These are phyloP conservation scores for Patella pellucida DNA, from an alignment of 2,888 invertebrate genomes.

Conservation along the genomic window DNA sequence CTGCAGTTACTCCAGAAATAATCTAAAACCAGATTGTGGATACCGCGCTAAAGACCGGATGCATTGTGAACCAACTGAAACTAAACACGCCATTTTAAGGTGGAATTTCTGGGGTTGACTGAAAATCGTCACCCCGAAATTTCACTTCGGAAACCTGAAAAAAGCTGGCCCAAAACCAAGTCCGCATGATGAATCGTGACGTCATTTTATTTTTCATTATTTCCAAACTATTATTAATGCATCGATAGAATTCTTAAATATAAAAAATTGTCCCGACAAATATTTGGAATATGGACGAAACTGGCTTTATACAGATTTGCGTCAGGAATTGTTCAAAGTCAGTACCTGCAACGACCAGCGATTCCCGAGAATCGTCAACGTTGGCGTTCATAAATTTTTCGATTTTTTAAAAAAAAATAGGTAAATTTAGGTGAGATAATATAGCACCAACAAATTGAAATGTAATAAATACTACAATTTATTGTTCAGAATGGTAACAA, in stretches of 20 bases:
- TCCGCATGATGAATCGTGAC: neutral
- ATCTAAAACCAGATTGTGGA: neutral
- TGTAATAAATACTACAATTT: too few relatives aligned
- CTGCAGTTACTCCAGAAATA: neutral
- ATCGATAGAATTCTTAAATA: neutral
- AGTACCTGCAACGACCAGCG: slow-evolving; percentile 28
- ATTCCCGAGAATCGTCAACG: too few relatives aligned
- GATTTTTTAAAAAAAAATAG: too few relatives aligned
- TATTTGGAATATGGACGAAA: slow-evolving; percentile 38
- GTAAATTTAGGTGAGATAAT: too few relatives aligned
- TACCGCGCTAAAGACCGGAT: neutral
- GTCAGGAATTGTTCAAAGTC: slow-evolving; percentile 25
- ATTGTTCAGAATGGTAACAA: too few relatives aligned
- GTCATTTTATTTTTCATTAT: neutral
- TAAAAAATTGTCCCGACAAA: too few relatives aligned
- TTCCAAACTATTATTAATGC: neutral
- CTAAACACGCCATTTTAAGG: neutral
- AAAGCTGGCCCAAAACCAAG: neutral
- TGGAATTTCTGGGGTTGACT: neutral
- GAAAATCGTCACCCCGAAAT: neutral
- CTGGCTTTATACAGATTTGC: slow-evolving; percentile 23
- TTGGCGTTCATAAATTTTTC: too few relatives aligned
- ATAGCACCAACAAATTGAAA: too few relatives aligned
- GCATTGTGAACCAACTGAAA: neutral
- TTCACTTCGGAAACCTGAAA: neutral